A percentile compares a stretch with the other conserved stretches of the same genome.
Conservation (phyloP, 2,797 vertebrate genomes). For the Enteromius anoplus region DNA sequence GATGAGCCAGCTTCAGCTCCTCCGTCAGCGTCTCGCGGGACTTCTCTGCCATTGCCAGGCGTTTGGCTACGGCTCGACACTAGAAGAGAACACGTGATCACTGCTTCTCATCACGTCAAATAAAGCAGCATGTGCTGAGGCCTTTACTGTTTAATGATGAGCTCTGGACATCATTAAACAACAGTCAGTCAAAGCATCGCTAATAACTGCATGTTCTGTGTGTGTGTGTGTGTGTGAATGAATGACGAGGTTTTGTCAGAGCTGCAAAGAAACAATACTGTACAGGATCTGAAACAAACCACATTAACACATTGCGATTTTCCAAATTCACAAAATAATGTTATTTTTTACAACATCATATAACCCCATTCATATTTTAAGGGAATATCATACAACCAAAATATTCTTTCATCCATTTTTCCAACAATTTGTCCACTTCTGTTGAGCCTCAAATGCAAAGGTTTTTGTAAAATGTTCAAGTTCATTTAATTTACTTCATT, state of each 20-base stretch:
- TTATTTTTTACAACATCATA: no score
- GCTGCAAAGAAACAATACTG: no score
- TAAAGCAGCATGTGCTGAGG: not conserved
- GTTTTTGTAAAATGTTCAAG: no score
- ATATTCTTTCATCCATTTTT: no score
- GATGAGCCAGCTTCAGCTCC: conserved; percentile 87
- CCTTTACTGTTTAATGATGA: not conserved
- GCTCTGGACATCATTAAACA: not conserved
- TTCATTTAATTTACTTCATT: no score
- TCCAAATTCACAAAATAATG: no score
- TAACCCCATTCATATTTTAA: no score
- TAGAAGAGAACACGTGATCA: conserved; percentile 57
- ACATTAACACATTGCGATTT: no score
- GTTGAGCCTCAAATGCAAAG: no score
- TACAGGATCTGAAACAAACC: no score
- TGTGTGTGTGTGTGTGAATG: not conserved
- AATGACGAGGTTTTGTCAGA: no score
- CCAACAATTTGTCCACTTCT: not conserved
- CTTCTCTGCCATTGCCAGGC: conserved; percentile 90
- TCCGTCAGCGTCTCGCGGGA: conserved; percentile 85
- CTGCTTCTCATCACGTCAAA: not conserved
- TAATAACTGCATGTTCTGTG: not conserved
- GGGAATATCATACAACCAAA: no score
- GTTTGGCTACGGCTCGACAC: conserved; percentile 95
- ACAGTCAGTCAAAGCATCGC: not conserved